Evolutionary conservation across 2,113 vertebrate genomes (phyloP).

Genomic region (Propithecus coquereli): DNA sequence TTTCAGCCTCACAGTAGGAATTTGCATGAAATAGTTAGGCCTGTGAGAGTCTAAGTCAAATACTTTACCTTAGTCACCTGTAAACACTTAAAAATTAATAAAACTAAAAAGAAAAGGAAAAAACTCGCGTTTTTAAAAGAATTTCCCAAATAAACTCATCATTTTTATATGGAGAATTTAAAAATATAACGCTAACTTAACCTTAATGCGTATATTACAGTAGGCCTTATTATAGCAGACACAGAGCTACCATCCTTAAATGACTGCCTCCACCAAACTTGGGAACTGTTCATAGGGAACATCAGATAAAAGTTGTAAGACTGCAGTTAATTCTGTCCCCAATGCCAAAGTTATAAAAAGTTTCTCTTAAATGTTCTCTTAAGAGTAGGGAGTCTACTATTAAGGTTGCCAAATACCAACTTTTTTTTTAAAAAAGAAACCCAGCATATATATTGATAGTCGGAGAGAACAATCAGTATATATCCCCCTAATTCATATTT

Average conservation of each 20-base stretch:
- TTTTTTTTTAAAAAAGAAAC: slow-evolving; percentile 7
- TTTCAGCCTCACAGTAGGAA: background rate
- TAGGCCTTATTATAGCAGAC: background rate
- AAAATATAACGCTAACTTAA: background rate
- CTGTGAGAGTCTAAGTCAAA: slow-evolving; percentile 17
- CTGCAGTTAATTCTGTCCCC: background rate
- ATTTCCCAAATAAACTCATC: slow-evolving; percentile 5
- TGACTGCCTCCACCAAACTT: background rate
- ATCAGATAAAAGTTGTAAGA: background rate
- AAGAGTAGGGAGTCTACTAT: background rate
- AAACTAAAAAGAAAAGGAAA: background rate
- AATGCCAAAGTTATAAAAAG: background rate
- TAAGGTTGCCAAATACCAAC: background rate
- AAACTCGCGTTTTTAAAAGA: slow-evolving; percentile 20
- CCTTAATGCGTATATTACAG: background rate
- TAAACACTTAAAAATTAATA: slow-evolving; percentile 34
- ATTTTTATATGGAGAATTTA: background rate
- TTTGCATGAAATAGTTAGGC: background rate
- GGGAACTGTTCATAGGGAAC: background rate
- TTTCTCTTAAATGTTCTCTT: background rate
- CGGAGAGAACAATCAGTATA: background rate
- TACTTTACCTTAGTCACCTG: background rate
- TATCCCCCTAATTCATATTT: background rate
- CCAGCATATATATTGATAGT: background rate
- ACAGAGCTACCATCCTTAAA: background rate